Evolutionary conservation across 2,797 vertebrate genomes (phyloP), one percentile per base, ranked within the genome.

Genomic region (Erpetoichthys calabaricus): DNA sequence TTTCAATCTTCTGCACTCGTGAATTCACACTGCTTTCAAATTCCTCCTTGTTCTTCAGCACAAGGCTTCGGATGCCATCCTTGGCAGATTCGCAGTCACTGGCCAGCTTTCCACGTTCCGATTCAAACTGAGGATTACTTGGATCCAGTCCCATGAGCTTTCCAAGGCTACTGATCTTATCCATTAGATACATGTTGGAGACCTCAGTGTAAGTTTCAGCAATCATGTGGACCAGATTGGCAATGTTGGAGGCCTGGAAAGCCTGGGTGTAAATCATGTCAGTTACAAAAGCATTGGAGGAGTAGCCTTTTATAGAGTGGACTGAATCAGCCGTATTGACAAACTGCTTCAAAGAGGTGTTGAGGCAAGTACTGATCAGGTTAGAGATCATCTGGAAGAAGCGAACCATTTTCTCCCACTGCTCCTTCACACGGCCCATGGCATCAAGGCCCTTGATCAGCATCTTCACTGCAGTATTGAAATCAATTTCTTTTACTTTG

Each of bases 331-430:
- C 57, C 3, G 62, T 62, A 1, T 52, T 51, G 3, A 57, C 46
- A 55, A 77, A 71, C n/a, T 67, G 49, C 45, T 42, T 63, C 53
- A 75, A 56, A 41, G 60, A 47, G 45, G 45, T 63, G 45, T 7
- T 62, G 53, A 75, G 52, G 55, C 61, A 63, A 47, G 60, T 63
- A 6, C 64, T 56, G 4, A 72, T 60, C 54, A 72, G 57, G 59
- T 54, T 68, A 43, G 73, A 73, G 41, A 75, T 63, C 69, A 76
- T 76, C 57, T 73, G 63, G 56, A 74, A 76, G 56, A 74, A 76
- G n/a, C 50, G 66, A 42, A 73, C 60, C 71, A 73, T 68, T 56
- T 66, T 73, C 57, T 67, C 57, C 75, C 73, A 76, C 9, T 72
- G 68, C 56, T 55, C 63, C 45, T 71, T 64, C 47, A 75, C 64